Evolutionary conservation across 1,140 invertebrate species (phyloP).

Genomic region (Littorina saxatilis): DNA sequence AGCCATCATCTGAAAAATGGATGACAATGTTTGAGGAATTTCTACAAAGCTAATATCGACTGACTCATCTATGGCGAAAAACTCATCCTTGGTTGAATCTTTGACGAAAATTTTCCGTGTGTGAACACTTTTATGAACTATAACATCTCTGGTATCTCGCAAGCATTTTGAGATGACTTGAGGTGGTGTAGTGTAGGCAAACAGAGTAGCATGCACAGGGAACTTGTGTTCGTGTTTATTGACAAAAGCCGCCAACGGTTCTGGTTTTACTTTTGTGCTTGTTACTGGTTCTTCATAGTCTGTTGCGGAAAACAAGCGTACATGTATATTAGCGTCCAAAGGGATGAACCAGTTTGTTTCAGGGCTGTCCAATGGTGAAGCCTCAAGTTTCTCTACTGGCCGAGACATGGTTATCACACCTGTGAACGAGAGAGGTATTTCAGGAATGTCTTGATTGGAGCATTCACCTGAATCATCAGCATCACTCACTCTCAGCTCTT

Average conservation of each 20-base stretch:
- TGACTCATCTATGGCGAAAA: slow-evolving; percentile 36
- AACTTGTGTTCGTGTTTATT: slow-evolving; percentile 37
- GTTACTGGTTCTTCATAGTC: slow-evolving; percentile 50
- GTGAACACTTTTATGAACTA: slow-evolving; percentile 33
- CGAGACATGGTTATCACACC: slow-evolving; percentile 42
- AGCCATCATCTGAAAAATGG: slow-evolving; percentile 43
- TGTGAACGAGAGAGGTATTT: slow-evolving; percentile 29
- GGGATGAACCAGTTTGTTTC: slow-evolving; percentile 42
- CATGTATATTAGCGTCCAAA: slow-evolving; percentile 34
- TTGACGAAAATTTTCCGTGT: slow-evolving; percentile 37
- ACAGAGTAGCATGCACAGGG: slow-evolving; percentile 35
- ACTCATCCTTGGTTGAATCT: slow-evolving; percentile 36
- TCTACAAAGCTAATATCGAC: slow-evolving; percentile 41
- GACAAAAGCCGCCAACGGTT: slow-evolving; percentile 24
- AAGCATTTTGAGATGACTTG: slow-evolving; percentile 10
- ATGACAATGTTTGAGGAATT: slow-evolving; percentile 46
- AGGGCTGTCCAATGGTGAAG: slow-evolving; percentile 43
- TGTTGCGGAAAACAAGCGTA: slow-evolving; percentile 8
- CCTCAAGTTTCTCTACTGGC: slow-evolving; percentile 32
- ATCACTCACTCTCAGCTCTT: neutral
- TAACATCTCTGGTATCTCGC: slow-evolving; percentile 28
- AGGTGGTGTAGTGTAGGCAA: slow-evolving; percentile 18
- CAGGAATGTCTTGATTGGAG: neutral
- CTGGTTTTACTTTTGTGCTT: slow-evolving; percentile 9
- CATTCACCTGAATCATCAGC: neutral